phyloP scores from a whole-genome alignment of 2,888 invertebrate species.

The Empis livida region DNA sequence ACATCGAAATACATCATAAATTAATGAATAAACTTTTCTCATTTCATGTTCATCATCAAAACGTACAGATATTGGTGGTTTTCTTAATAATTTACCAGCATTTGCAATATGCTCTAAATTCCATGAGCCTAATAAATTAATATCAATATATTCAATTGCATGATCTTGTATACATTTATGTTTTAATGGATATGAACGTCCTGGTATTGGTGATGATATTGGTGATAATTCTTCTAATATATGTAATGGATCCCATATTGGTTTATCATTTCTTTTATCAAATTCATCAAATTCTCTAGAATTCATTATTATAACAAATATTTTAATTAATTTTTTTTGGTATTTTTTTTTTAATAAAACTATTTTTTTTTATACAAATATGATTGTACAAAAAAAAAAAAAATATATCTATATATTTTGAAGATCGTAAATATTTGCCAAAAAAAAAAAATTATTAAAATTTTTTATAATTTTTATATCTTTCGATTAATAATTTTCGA shows the following conservation, averaged over 20 bases:
- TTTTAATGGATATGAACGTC: background rate
- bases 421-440: too few species aligned
- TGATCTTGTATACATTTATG: conserved; percentile 19
- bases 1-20: conserved; percentile 46
- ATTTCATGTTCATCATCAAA: conserved; percentile 41
- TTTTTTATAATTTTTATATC: too few species aligned
- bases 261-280: conserved; percentile 20
- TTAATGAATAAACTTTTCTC: conserved; percentile 40
- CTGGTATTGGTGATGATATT: conserved; percentile 18
- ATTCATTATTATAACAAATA: conserved; percentile 2
- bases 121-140: conserved; percentile 22
- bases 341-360: too few species aligned
- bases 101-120: conserved; percentile 24
- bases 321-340: background rate
- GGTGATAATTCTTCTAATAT: conserved; percentile 21
- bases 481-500: too few species aligned
- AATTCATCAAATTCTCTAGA: conserved; percentile 19
- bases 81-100: conserved; percentile 26
- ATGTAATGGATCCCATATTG: conserved; percentile 23
- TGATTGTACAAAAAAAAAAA: too few species aligned
- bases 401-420: too few species aligned
- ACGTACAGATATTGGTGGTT: conserved; percentile 22
- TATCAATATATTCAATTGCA: conserved; percentile 22
- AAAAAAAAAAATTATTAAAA: too few species aligned
- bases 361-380: too few species aligned